Evolutionary conservation across 2,113 vertebrate species (phyloP).

Genomic region (Tautogolabrus adspersus): DNA sequence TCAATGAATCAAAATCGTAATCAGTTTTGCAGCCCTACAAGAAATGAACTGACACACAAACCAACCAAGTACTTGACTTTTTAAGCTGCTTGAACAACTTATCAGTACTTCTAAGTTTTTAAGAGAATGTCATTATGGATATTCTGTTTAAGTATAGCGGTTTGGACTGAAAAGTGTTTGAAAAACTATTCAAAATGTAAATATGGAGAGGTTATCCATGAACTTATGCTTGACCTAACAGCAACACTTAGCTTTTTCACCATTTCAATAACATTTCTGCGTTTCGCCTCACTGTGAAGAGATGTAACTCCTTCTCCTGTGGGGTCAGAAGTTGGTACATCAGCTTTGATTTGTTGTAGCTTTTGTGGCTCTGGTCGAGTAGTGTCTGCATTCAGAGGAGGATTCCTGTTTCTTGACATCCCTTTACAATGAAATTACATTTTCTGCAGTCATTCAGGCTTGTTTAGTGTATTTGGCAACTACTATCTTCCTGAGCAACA

Average conservation of each 20-base stretch:
- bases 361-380: background rate
- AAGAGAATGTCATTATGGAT: background rate
- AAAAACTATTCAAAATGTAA: conserved; percentile 9
- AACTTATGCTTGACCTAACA: conserved; percentile 9
- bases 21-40: too few relatives aligned
- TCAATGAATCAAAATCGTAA: too few relatives aligned
- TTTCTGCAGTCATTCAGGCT: conserved; percentile 16
- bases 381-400: conserved; percentile 4
- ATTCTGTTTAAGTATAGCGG: background rate
- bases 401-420: conserved; percentile 7
- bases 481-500: conserved; percentile 45
- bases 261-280: conserved; percentile 8
- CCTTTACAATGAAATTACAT: conserved; percentile 38
- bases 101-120: background rate
- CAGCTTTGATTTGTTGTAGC: conserved; percentile 14
- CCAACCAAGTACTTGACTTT: too few relatives aligned
- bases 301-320: background rate
- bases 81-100: background rate
- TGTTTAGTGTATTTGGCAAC: conserved; percentile 53
- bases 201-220: conserved; percentile 1
- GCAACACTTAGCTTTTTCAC: conserved; percentile 22
- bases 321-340: background rate
- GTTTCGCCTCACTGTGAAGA: conserved; percentile 1
- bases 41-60: too few relatives aligned
- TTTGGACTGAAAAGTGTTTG: conserved; percentile 14